Percentiles rank a stretch among this genome's conserved stretches.
These are phyloP conservation scores for Miniopterus natalensis DNA, from an alignment of 2,113 vertebrate species.

Conservation along the genomic window DNA sequence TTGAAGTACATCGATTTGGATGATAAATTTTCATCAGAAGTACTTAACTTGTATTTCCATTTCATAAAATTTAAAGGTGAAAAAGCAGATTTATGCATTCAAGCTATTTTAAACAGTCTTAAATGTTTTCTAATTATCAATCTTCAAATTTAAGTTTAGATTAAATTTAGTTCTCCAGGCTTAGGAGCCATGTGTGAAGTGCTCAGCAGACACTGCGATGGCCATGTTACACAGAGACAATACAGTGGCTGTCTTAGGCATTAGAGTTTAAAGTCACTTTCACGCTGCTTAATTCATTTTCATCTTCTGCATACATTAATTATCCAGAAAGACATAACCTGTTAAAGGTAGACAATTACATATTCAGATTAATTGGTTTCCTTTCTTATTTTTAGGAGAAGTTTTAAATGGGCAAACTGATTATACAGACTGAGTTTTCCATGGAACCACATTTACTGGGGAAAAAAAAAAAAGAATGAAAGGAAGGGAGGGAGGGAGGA, in stretches of 20 bases:
- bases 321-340: neutral
- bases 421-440: neutral
- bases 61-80: neutral
- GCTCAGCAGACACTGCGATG: fast-evolving
- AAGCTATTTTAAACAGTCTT: neutral
- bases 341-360: neutral
- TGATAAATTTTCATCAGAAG: conserved; percentile 29
- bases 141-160: neutral
- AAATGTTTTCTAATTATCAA: neutral
- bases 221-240: neutral
- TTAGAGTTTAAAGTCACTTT: neutral
- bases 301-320: neutral
- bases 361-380: neutral
- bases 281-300: neutral
- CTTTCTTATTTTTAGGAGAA: conserved; percentile 12
- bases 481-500: neutral
- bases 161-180: neutral
- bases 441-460: neutral
- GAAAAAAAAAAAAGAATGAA: neutral
- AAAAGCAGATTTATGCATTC: neutral
- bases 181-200: neutral
- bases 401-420: neutral
- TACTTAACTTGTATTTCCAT: neutral
- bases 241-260: too few species aligned
- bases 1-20: neutral